These are phyloP conservation scores for Bufotes viridis DNA, from an alignment of 2,797 vertebrate species.

Conservation along the genomic window DNA sequence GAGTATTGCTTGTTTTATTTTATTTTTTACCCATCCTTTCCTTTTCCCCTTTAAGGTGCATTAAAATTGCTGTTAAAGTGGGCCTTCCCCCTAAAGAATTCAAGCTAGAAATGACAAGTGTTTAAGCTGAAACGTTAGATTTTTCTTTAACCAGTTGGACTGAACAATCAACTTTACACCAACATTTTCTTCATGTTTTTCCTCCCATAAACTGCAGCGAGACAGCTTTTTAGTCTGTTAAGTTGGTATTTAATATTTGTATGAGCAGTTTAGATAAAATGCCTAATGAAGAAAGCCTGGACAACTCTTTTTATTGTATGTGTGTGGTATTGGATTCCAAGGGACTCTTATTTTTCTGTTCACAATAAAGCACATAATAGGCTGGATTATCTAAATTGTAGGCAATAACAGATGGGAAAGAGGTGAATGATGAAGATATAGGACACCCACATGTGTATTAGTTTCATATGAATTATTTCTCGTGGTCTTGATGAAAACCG, in stretches of 20 bases:
- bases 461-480: conserved; percentile 93
- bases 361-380: conserved; percentile 86
- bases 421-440: conserved; percentile 82
- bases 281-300: conserved; percentile 39
- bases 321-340: conserved; percentile 78
- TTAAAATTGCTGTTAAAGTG: no score
- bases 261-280: conserved; percentile 33
- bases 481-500: conserved; percentile 74
- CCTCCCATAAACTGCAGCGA: neutral
- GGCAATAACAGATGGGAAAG: conserved; percentile 88
- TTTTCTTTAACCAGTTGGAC: neutral
- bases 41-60: no score
- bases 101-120: neutral
- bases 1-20: no score
- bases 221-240: conserved; percentile 2
- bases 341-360: conserved; percentile 79
- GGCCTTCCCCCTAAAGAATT: no score
- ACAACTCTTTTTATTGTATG: conserved; percentile 70
- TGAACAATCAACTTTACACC: neutral
- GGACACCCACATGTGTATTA: conserved; percentile 84
- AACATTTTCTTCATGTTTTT: neutral
- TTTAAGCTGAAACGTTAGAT: neutral
- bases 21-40: no score
- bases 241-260: conserved; percentile 16
- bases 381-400: conserved; percentile 87